Evolutionary conservation across 2,888 invertebrate species (phyloP).

Genomic region (Nemapogon koenigi): DNA sequence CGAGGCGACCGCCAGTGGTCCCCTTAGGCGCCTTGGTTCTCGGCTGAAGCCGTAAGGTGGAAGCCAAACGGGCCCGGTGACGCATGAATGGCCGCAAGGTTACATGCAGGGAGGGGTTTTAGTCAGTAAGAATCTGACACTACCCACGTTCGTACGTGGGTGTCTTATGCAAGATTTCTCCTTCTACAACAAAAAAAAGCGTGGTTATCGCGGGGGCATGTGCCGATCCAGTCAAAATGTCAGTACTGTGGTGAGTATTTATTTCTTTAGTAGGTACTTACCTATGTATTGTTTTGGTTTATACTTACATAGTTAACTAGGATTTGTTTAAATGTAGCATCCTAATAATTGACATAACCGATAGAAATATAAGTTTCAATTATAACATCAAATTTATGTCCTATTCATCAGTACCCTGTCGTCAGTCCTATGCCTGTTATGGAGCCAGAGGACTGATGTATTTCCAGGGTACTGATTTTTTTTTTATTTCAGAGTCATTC

Average conservation of each 20-base stretch:
- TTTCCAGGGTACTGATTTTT: slow-evolving; percentile 15
- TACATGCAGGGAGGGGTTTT: too few relatives aligned
- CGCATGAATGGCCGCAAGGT: too few relatives aligned
- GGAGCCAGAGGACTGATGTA: slow-evolving; percentile 16
- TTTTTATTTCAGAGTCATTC: not conserved
- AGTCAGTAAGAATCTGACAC: too few relatives aligned
- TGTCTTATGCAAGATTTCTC: too few relatives aligned
- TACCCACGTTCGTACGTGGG: too few relatives aligned
- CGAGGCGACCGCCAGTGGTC: too few relatives aligned
- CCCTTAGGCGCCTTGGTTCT: too few relatives aligned
- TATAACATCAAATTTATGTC: slow-evolving; percentile 18
- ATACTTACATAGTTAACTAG: slow-evolving; percentile 14
- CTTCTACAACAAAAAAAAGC: too few relatives aligned
- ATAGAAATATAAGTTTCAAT: slow-evolving; percentile 15
- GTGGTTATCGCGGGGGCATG: slow-evolving; percentile 12
- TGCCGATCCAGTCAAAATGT: slow-evolving; percentile 16
- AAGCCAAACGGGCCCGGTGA: too few relatives aligned
- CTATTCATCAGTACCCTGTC: slow-evolving; percentile 18
- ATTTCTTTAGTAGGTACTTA: too few relatives aligned
- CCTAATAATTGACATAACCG: slow-evolving; percentile 10
- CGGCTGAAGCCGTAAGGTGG: too few relatives aligned
- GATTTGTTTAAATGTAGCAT: slow-evolving; percentile 18
- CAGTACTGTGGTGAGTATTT: slow-evolving; percentile 17
- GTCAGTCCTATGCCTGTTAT: slow-evolving; percentile 15
- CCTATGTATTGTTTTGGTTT: slow-evolving; percentile 16